These are phyloP conservation scores for Dendropsophus ebraccatus DNA, from an alignment of 2,113 vertebrate genomes.

Conservation along the genomic window DNA sequence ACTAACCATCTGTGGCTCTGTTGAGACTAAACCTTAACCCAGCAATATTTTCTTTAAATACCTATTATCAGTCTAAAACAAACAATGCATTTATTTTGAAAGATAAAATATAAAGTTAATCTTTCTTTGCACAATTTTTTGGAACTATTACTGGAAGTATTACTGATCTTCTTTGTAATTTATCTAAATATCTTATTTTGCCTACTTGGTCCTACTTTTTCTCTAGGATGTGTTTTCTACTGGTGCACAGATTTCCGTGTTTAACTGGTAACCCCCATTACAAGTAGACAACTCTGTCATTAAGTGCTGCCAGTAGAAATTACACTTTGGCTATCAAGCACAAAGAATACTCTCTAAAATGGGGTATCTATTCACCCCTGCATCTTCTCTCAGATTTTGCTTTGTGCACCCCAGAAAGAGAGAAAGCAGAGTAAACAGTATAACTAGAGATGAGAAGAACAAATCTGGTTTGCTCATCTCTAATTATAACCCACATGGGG, in stretches of 20 bases:
- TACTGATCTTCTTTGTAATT: neutral
- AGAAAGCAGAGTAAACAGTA: no score
- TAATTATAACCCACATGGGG: no score
- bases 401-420: no score
- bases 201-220: neutral
- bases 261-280: neutral
- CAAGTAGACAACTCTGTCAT: neutral
- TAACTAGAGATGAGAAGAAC: no score
- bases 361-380: no score
- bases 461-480: no score
- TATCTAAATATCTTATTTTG: neutral
- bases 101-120: neutral
- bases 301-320: neutral
- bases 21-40: neutral
- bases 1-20: neutral
- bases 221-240: neutral
- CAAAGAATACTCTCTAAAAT: no score
- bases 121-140: no score
- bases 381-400: no score
- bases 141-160: neutral
- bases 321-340: neutral
- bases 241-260: neutral
- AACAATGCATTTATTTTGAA: neutral
- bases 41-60: neutral
- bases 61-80: neutral